Base-by-base conservation (phyloP, 1,140 invertebrate species). In the Tetragnatha versicolor region DNA sequence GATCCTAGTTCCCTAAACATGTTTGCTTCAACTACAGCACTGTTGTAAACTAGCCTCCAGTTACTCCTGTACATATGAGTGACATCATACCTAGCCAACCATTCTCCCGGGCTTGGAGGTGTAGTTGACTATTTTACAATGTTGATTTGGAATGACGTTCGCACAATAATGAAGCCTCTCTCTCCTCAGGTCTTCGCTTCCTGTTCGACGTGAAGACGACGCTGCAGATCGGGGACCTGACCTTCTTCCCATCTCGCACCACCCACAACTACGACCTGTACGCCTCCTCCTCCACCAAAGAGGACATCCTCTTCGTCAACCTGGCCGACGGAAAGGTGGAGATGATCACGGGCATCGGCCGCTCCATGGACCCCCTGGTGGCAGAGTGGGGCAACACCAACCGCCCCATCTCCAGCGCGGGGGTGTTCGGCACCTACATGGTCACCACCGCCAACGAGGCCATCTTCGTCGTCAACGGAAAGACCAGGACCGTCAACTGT, bases 191-290 rank as follows among this genome's bases (percentile, higher is more conserved):
- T 58, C 82, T 93, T 33, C 88, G 90, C 80, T 93, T 93, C 83
- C 86, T 88, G 10, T 93, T 93, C 85, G 92, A 93, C 83, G 92
- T 93, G 22, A 92, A 91, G 84, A 93, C 92, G 6, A 92, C 91
- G 4, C 85, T 93, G 27, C 91, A 91, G 82, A 90, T 94, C 75
- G 92, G 92, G 79, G 91, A 92, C 82, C 88, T 93, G 42, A 90
- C 91, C 9, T 94, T 94, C 84, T 92, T 92, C 84, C 91, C 92
- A 3, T 92, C 92, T 29, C 88, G 91, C 83, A 90, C 89, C 10
- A 91, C 90, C 12, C 91, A 92, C 82, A 91, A 92, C 73, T 94
- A 93, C 83, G 92, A 94, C 83, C 86, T 93, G 29, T 92, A 92
- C 79, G 90, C 93, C 37, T 91, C 89, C 33, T 90, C 92, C 6